phyloP scores from a whole-genome alignment of 2,113 vertebrate genomes.

The Cephalopterus ornatus region DNA sequence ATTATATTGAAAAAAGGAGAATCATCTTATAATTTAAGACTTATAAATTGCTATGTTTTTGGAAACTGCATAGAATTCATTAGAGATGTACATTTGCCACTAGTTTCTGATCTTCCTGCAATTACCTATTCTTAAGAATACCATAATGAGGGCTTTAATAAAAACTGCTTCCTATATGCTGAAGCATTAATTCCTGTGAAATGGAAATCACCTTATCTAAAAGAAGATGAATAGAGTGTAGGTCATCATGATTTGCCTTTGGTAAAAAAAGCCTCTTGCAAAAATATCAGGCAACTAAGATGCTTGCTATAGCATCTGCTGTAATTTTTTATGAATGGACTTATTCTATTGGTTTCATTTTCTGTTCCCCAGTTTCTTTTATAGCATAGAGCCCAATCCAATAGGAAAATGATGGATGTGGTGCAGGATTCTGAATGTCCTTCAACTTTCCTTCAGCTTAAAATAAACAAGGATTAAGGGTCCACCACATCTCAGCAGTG shows the following conservation, averaged over 20 bases:
- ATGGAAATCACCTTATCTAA: constrained; percentile 19
- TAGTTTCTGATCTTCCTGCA: constrained; percentile 10
- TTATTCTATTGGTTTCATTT: not conserved
- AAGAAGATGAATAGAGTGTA: not conserved
- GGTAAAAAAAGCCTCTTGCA: not conserved
- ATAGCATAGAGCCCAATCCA: not conserved
- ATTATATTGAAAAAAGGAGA: not conserved
- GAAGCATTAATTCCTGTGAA: constrained; percentile 2
- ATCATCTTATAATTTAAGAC: not conserved
- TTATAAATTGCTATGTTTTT: not conserved
- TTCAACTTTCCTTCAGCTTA: not conserved
- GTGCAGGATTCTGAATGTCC: not conserved
- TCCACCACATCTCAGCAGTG: not conserved
- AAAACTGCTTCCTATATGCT: not conserved
- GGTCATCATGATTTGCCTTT: not conserved
- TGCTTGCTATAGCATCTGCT: accelerated
- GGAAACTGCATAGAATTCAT: constrained; percentile 21
- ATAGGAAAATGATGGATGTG: not conserved
- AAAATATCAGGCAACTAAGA: not conserved
- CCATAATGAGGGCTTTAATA: not conserved
- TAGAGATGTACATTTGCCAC: not conserved
- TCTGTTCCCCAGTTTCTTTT: not conserved
- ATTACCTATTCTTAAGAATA: constrained; percentile 27
- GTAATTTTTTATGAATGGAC: not conserved
- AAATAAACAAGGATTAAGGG: not conserved